Conservation (phyloP, 2,113 vertebrate species). For the Syrrhaptes paradoxus region DNA sequence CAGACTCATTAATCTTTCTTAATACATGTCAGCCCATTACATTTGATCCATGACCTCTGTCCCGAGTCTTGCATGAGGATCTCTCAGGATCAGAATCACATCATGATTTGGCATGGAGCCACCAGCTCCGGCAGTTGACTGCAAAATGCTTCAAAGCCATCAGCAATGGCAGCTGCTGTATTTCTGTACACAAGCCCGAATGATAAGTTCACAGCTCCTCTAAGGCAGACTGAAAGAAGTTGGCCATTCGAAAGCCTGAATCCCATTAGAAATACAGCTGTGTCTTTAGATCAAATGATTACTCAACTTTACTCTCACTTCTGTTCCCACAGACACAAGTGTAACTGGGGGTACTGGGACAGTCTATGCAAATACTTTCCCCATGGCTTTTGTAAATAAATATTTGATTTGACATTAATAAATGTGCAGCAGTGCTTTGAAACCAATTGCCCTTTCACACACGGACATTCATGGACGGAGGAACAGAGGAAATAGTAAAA, state of each 20-base stretch:
- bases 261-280: constrained; percentile 58
- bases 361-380: not conserved
- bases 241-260: constrained; percentile 4
- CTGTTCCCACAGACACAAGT: not conserved
- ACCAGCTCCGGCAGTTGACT: constrained; percentile 29
- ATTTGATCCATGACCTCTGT: constrained; percentile 66
- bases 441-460: not conserved
- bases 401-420: not conserved
- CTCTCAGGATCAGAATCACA: constrained; percentile 52
- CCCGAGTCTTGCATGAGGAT: constrained; percentile 60
- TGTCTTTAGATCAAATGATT: constrained; percentile 24
- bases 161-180: constrained; percentile 41
- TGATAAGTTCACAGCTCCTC: constrained; percentile 46
- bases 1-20: constrained; percentile 71
- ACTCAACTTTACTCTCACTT: constrained; percentile 2
- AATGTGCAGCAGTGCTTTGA: not conserved
- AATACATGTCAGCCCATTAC: constrained; percentile 66
- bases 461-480: not conserved
- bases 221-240: constrained; percentile 19
- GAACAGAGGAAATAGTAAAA: not conserved
- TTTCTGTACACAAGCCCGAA: constrained; percentile 31
- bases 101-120: constrained; percentile 37
- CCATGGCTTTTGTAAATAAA: not conserved
- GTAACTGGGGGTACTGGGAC: not conserved
- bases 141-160: constrained; percentile 47